Evolutionary conservation across 2,797 vertebrate species (phyloP).

Genomic region (Sebastes steindachneri): DNA sequence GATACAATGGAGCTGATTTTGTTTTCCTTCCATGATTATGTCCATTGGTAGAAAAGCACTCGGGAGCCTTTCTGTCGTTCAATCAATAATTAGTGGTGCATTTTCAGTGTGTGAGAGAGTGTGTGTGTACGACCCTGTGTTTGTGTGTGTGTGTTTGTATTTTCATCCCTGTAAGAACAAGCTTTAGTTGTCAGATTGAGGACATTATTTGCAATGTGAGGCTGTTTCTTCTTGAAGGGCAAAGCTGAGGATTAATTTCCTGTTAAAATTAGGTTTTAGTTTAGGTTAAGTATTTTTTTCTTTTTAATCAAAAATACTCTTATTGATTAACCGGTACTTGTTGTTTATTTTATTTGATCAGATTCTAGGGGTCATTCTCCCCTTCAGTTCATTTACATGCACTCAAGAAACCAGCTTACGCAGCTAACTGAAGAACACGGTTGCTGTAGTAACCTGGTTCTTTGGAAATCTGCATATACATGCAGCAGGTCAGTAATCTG

Average conservation of each 20-base stretch:
- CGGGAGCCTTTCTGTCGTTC: slow-evolving; percentile 27
- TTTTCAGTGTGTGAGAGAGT: slow-evolving; percentile 12
- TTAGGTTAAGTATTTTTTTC: not conserved
- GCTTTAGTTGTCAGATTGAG: not conserved
- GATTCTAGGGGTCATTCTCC: not conserved
- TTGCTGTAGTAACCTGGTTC: not conserved
- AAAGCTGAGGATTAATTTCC: not conserved
- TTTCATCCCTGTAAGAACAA: not conserved
- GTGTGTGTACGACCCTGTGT: not conserved
- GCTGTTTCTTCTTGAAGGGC: not conserved
- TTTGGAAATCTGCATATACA: not conserved
- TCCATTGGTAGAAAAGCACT: slow-evolving; percentile 52
- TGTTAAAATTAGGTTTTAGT: not conserved
- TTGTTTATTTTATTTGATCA: not conserved
- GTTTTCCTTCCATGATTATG: slow-evolving; percentile 57
- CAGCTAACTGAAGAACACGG: not conserved
- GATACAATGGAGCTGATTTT: slow-evolving; percentile 65
- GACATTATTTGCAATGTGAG: not conserved
- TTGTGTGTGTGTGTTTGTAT: not conserved
- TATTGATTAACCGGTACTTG: not conserved
- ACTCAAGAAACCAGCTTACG: not conserved
- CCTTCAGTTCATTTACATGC: not conserved
- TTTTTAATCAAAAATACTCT: not conserved
- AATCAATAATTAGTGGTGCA: slow-evolving; percentile 26
- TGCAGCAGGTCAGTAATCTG: not conserved